Evolutionary conservation across 2,888 invertebrate genomes (phyloP), one percentile per base, ranked within the genome.

Genomic region (Opisthograptis luteolata): DNA sequence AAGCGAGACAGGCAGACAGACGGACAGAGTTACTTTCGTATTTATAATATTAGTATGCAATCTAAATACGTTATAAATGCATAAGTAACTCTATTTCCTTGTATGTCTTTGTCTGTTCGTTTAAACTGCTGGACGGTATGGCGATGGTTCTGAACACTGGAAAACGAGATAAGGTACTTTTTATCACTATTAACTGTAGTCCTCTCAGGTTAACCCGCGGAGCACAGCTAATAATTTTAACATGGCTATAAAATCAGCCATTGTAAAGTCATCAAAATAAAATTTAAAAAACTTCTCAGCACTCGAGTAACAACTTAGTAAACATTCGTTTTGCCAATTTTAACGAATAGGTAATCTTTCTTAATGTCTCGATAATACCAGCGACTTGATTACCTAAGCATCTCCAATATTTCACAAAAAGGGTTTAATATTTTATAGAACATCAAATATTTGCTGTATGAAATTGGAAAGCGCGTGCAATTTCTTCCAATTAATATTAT

Each of bases 401-500:
- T 48, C 43, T 49, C 58, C 58, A 66, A 64, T 72, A 69, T 73
- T 56, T 65, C 68, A 66, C 52, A 58, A n/a, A 55, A 67, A 71
- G 68, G 62, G 70, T 76, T 76, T 39, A 73, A 76, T 75, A 76
- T 77, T 79, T 73, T 67, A 77, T 64, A 62, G 60, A 61, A 75
- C 79, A 79, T 77, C 73, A 77, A 83, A 80, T 66, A 79, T 78
- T 85, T 76, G 70, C 70, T 70, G 66, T 58, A 57, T 62, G 67
- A 67, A 81, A 81, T 80, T 78, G 72, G 67, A 75, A 76, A 70
- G 65, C 68, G 65, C 70, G 69, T 76, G 76, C 73, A 76, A 76
- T 75, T 78, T 75, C 71, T 73, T 75, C 65, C 74, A 80, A 79
- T 81, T 79, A 81, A 80, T 77, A 79, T 74, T 76, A 76, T 76